These are phyloP conservation scores for Ardeotis arabs DNA, from an alignment of 2,113 vertebrate species.

Conservation along the genomic window DNA sequence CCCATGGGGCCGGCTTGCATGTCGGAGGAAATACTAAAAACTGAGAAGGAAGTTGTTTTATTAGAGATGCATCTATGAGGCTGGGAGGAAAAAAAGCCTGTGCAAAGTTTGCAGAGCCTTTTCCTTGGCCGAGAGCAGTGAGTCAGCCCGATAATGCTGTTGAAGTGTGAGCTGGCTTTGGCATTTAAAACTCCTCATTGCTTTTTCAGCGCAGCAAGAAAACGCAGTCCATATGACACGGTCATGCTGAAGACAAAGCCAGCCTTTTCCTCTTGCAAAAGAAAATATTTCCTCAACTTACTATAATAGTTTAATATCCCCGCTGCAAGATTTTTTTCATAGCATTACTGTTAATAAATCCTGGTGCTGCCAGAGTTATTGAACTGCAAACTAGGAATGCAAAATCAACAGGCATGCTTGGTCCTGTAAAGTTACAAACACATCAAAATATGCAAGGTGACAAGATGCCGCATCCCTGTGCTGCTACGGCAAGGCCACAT, in stretches of 20 bases:
- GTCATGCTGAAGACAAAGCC: slow-evolving; percentile 19
- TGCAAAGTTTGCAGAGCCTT: slow-evolving; percentile 35
- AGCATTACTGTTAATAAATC: slow-evolving; percentile 18
- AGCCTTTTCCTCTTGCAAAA: slow-evolving; percentile 30
- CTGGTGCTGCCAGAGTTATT: neutral
- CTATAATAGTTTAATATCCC: slow-evolving; percentile 4
- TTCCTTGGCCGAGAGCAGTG: slow-evolving; percentile 25
- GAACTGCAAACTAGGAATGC: neutral
- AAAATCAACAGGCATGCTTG: neutral
- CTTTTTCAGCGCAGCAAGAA: slow-evolving; percentile 32
- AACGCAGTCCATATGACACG: neutral
- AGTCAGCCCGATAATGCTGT: slow-evolving; percentile 42
- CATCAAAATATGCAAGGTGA: neutral
- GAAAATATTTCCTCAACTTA: slow-evolving; percentile 43
- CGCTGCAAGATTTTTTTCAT: fast-evolving
- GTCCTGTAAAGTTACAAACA: neutral
- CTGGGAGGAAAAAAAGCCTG: slow-evolving; percentile 4
- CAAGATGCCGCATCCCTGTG: neutral
- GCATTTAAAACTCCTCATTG: slow-evolving; percentile 32
- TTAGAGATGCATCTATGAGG: slow-evolving; percentile 46
- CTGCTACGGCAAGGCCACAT: fast-evolving
- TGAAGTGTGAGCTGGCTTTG: slow-evolving; percentile 40
- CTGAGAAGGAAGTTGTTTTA: slow-evolving; percentile 42
- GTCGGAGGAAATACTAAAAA: slow-evolving; percentile 46
- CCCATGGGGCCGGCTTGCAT: neutral